Base-by-base conservation (phyloP, 30 jellyfish, hydroid and myxozoan genomes). In the Aurelia coerulea region DNA sequence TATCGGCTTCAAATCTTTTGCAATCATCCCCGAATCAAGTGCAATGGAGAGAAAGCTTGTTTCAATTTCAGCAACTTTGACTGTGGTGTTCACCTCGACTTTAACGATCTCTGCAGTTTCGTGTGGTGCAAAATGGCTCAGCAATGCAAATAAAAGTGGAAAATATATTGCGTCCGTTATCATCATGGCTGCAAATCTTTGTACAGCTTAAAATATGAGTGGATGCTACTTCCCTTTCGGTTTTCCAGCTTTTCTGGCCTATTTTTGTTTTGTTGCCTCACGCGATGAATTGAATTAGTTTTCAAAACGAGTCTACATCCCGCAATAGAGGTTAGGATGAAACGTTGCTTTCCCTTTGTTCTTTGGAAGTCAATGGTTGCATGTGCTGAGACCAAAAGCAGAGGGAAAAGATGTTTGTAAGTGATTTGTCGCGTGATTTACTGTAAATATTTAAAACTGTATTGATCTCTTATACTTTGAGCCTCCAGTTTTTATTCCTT, bases 341-440 rank as follows among this genome's bases (percentile, higher is more conserved):
- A 83, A 83, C 92, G 92, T 83, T 83, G 92, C 92, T 16, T 83
- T 83, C 92, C 86, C 62, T 83, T 83, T 76, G 86, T 76, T 73
- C 58, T 65, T 49, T 33, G 73, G 58, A 56, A 56, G 75, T 34
- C 18, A 46, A 46, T 46, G 56, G 56, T 9, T 46, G 56, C 56
- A 46, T 46, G 56, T 46, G 56, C 14, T 46, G 56, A 39, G 0
- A 37, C 23, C 1, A 74, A 54, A 54, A 58, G 76, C 37, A 33
- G 18, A 76, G 50, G 10, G 17, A 10, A 74, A 76, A 3, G 46
- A 76, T 76, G 87, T 12, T 76, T 18, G 87, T 76, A 37, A 81
- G 70, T 63, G 1, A 39, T n/a, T 37, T 46, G 56, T 9, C 56
- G 2, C 56, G 15, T 46, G 3, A 5, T 46, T 46, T 46, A 9